Evolutionary conservation across 1,140 invertebrate genomes (phyloP).

Genomic region (Drosophila sp.): DNA sequence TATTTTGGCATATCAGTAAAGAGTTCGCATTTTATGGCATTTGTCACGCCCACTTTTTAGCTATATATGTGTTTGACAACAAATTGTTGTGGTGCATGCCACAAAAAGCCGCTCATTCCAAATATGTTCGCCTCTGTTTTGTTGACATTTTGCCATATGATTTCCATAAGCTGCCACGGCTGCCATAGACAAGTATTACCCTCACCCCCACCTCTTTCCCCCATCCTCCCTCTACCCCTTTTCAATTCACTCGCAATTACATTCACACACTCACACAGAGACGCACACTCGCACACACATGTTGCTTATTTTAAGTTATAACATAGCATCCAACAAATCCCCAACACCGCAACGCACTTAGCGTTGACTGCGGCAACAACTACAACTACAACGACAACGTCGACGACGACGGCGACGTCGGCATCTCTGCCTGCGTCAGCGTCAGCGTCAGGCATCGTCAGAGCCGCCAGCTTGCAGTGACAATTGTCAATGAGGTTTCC

Average conservation of each 20-base stretch:
- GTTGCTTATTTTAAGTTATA: conserved; percentile 76
- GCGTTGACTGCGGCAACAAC: conserved; percentile 42
- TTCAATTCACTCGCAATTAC: conserved; percentile 17
- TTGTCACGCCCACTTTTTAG: conserved; percentile 53
- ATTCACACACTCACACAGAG: conserved; percentile 12
- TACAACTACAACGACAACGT: neutral
- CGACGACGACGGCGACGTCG: neutral
- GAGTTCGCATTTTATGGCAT: conserved; percentile 61
- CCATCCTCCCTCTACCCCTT: neutral
- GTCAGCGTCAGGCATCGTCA: conserved; percentile 51
- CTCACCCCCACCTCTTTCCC: neutral
- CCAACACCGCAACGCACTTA: conserved; percentile 79
- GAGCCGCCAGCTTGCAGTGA: conserved; percentile 75
- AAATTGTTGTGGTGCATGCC: conserved; percentile 46
- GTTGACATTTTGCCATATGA: conserved; percentile 80
- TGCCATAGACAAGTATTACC: conserved; percentile 74
- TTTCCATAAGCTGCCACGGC: conserved; percentile 79
- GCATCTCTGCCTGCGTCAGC: conserved; percentile 14
- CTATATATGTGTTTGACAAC: conserved; percentile 47
- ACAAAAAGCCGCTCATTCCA: conserved; percentile 60
- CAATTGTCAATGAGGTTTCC: conserved; percentile 82
- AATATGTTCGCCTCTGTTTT: conserved; percentile 56
- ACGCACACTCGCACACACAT: conserved; percentile 50
- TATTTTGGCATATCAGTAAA: conserved; percentile 32
- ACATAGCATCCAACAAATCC: conserved; percentile 69